A percentile compares a stretch with the other conserved stretches of the same genome.
phyloP scores from a whole-genome alignment of 2,888 invertebrate species.

The Cryptosula pallasiana region DNA sequence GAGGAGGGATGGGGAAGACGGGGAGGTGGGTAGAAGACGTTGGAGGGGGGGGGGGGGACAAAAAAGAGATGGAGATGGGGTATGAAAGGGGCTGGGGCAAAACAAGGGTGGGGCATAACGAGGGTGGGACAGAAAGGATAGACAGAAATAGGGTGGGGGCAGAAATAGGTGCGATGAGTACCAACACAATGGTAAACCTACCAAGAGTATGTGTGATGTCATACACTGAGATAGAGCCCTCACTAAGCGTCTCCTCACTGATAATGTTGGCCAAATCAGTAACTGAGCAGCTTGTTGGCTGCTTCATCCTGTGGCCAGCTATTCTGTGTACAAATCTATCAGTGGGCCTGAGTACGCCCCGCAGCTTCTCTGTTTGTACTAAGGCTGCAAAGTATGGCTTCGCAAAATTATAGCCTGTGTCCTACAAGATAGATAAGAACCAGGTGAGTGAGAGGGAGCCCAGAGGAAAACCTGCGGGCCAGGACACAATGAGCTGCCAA shows the following conservation, averaged over 20 bases:
- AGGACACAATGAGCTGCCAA: too few relatives aligned
- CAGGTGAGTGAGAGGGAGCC: too few relatives aligned
- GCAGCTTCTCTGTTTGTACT: slow-evolving; percentile 43
- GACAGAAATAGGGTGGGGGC: too few relatives aligned
- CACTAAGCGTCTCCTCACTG: background rate
- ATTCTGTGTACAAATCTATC: background rate
- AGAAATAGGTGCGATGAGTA: background rate
- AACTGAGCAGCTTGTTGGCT: background rate
- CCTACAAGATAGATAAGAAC: slow-evolving; percentile 41
- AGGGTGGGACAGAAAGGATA: too few relatives aligned
- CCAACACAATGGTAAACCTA: background rate
- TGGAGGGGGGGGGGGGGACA: too few relatives aligned
- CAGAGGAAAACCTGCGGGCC: too few relatives aligned
- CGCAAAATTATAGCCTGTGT: slow-evolving; percentile 52
- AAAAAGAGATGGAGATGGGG: too few relatives aligned
- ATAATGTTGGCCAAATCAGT: slow-evolving; percentile 6
- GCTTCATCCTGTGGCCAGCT: background rate
- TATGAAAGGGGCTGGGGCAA: too few relatives aligned
- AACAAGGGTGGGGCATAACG: background rate
- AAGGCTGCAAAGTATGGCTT: slow-evolving; percentile 48
- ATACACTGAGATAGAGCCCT: background rate
- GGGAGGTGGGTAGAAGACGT: too few relatives aligned
- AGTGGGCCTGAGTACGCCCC: background rate
- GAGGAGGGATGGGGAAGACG: too few relatives aligned
- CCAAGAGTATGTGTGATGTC: background rate